Evolutionary conservation across 2,113 vertebrate genomes (phyloP).

Genomic region (Myotis lucifugus): DNA sequence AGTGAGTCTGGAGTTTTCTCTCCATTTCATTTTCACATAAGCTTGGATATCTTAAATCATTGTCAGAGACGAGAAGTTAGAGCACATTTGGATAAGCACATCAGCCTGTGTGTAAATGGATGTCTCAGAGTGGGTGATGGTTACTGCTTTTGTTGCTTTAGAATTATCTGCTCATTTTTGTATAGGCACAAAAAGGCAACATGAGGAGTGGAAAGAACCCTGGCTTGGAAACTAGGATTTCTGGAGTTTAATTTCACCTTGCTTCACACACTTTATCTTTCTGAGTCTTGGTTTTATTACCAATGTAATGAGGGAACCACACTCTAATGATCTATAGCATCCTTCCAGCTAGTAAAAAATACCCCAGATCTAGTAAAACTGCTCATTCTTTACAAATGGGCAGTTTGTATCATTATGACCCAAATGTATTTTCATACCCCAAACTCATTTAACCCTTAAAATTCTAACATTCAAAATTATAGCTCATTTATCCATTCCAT

Average conservation of each 20-base stretch:
- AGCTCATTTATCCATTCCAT: not conserved
- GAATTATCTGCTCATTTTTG: not conserved
- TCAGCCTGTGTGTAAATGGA: not conserved
- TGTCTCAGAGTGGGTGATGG: not conserved
- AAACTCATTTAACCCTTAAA: not conserved
- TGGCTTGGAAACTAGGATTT: not conserved
- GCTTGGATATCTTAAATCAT: not conserved
- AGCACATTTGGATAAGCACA: not conserved
- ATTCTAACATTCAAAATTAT: slow-evolving; percentile 1
- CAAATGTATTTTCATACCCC: not conserved
- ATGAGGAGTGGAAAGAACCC: not conserved
- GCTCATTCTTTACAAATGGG: slow-evolving; percentile 14
- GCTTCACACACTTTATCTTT: not conserved
- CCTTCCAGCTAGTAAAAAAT: not conserved
- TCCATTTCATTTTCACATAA: not conserved
- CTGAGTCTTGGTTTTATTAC: slow-evolving; percentile 35
- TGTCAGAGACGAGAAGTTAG: not conserved
- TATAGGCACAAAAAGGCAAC: not conserved
- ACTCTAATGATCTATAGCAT: not conserved
- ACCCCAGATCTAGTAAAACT: not conserved
- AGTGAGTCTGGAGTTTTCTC: not conserved
- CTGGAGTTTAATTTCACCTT: not conserved
- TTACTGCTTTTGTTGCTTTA: not conserved
- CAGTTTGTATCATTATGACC: not conserved
- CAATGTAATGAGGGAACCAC: not conserved